Percentiles rank a stretch among this genome's conserved stretches.
These are phyloP conservation scores for Setophaga petechia DNA, from an alignment of 2,113 vertebrate species.

Conservation along the genomic window DNA sequence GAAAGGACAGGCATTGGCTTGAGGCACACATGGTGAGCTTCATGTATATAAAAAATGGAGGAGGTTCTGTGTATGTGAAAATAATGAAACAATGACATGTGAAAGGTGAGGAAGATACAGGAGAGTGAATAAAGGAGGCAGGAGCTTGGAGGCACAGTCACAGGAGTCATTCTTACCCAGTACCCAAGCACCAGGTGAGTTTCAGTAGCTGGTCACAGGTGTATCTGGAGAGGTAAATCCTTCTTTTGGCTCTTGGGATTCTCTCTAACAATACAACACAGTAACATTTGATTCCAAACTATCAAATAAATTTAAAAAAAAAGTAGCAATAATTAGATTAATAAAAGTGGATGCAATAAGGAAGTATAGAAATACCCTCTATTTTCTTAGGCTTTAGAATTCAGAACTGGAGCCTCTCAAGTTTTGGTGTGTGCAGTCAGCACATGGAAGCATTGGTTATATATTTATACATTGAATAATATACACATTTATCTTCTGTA, in stretches of 20 bases:
- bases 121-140: background rate
- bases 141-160: background rate
- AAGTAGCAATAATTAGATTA: background rate
- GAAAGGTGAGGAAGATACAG: background rate
- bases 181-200: background rate
- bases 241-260: background rate
- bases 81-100: background rate
- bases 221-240: background rate
- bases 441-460: background rate
- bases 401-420: background rate
- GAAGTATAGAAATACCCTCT: background rate
- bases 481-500: background rate
- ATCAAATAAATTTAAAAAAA: background rate
- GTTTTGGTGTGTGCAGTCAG: background rate
- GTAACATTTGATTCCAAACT: background rate
- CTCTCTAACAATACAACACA: background rate
- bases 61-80: background rate
- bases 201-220: background rate
- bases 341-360: background rate
- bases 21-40: background rate
- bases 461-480: background rate
- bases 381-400: background rate
- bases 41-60: background rate
- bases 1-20: background rate
- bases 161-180: background rate